Percentiles rank a stretch among this genome's conserved stretches.
Evolutionary conservation across 2,888 invertebrate genomes (phyloP).

Genomic region (Mayetiola destructor): DNA sequence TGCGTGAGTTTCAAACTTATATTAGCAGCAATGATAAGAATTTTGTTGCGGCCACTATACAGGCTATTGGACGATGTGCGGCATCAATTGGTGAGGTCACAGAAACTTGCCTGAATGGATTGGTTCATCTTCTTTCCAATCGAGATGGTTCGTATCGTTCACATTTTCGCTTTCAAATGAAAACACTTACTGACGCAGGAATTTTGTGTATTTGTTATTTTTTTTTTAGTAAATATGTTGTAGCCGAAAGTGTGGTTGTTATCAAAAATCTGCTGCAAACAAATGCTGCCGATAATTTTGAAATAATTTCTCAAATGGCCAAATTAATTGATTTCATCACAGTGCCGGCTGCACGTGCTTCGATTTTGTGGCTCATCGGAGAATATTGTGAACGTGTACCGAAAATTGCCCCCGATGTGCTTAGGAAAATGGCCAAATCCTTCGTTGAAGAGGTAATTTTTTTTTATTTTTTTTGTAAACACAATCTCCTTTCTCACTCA

Average conservation of each 20-base stretch:
- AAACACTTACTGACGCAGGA: no score
- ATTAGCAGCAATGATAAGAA: constrained; percentile 83
- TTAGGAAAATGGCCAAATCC: constrained; percentile 76
- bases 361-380: constrained; percentile 85
- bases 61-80: constrained; percentile 81
- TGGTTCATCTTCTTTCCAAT: constrained; percentile 82
- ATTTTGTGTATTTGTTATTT: no score
- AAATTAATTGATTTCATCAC: constrained; percentile 68
- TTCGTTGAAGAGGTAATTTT: constrained; percentile 61
- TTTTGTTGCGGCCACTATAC: constrained; percentile 91
- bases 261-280: constrained; percentile 67
- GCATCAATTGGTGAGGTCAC: constrained; percentile 80
- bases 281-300: constrained; percentile 69
- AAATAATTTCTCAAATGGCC: constrained; percentile 78
- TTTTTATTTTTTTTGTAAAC: background rate
- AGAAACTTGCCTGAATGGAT: constrained; percentile 83
- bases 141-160: constrained; percentile 77
- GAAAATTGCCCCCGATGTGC: constrained; percentile 75
- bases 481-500: constrained; percentile 2
- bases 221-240: no score
- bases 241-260: constrained; percentile 83
- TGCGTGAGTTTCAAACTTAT: constrained; percentile 91
- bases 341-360: constrained; percentile 75
- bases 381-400: constrained; percentile 76
- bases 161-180: no score